Evolutionary conservation across 1,140 invertebrate genomes (phyloP).

Genomic region (Cecropterus lyciades): DNA sequence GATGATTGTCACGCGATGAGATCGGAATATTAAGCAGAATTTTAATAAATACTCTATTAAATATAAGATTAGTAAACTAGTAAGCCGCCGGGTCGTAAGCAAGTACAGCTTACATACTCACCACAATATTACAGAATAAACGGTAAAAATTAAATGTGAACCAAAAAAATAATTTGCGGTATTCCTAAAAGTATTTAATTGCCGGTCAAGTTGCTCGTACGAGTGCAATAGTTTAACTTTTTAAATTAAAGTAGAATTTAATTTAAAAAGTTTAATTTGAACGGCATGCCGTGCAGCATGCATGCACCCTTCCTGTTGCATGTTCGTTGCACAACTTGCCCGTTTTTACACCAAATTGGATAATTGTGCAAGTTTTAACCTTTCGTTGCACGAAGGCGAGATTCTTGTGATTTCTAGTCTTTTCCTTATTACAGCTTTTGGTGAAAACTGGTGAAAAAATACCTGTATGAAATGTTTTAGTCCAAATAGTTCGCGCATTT

Average conservation of each 20-base stretch:
- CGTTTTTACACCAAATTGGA: slow-evolving; percentile 24
- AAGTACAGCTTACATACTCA: slow-evolving; percentile 11
- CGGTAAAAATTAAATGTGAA: slow-evolving; percentile 19
- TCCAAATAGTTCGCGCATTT: too few relatives aligned
- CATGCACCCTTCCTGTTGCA: slow-evolving; percentile 1
- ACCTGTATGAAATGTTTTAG: too few relatives aligned
- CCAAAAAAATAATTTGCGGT: slow-evolving; percentile 21
- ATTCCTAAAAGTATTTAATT: slow-evolving; percentile 28
- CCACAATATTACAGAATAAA: background rate
- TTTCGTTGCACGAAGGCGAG: background rate
- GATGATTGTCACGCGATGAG: too few relatives aligned
- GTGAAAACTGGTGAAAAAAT: background rate
- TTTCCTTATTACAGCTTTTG: slow-evolving; percentile 9
- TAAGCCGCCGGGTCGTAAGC: background rate
- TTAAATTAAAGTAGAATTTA: slow-evolving; percentile 16
- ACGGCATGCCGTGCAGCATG: slow-evolving; percentile 2
- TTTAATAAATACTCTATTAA: too few relatives aligned
- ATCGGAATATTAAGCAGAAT: too few relatives aligned
- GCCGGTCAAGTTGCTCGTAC: slow-evolving; percentile 25
- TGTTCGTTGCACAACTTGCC: slow-evolving; percentile 1
- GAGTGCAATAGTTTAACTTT: slow-evolving; percentile 23
- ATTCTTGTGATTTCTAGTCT: background rate
- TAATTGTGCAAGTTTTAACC: slow-evolving; percentile 24
- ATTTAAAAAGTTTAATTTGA: slow-evolving; percentile 32
- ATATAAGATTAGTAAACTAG: background rate